Conservation (phyloP, 1,140 invertebrate species). For the Euura lappo region DNA sequence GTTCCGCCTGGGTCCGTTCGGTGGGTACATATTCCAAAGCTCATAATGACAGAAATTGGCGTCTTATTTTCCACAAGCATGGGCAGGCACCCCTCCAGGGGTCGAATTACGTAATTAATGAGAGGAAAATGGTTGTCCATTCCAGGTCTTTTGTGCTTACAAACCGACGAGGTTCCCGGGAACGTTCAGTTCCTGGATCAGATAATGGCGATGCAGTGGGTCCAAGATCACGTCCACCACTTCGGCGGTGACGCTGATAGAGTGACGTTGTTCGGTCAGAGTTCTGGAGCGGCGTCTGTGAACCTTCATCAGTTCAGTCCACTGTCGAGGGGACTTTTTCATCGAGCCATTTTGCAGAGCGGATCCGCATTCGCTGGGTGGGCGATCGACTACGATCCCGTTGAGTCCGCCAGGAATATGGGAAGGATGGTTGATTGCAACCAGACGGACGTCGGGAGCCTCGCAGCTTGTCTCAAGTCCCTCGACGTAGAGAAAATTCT, state of each 20-base stretch:
- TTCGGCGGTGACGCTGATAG: slow-evolving; percentile 40
- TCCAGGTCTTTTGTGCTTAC: no score
- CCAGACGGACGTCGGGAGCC: neutral
- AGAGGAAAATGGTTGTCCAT: no score
- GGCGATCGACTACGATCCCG: slow-evolving; percentile 18
- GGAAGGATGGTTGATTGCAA: neutral
- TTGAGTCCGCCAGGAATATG: neutral
- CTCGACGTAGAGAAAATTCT: no score
- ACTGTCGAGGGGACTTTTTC: slow-evolving; percentile 42
- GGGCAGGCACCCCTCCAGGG: no score
- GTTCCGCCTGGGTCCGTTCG: no score
- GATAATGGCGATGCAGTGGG: slow-evolving; percentile 56
- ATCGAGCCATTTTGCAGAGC: slow-evolving; percentile 19
- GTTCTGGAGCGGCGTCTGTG: slow-evolving; percentile 31
- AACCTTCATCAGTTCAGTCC: slow-evolving; percentile 61
- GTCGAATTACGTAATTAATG: no score
- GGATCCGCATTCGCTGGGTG: slow-evolving; percentile 21
- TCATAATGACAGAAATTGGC: no score
- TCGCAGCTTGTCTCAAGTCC: neutral
- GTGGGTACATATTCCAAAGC: no score
- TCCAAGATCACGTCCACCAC: slow-evolving; percentile 43
- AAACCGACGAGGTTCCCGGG: no score
- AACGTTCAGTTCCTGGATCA: no score
- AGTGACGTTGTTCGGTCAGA: slow-evolving; percentile 34
- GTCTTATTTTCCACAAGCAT: no score